Conservation (phyloP, 2,888 invertebrate species). For the Torymus texanus region DNA sequence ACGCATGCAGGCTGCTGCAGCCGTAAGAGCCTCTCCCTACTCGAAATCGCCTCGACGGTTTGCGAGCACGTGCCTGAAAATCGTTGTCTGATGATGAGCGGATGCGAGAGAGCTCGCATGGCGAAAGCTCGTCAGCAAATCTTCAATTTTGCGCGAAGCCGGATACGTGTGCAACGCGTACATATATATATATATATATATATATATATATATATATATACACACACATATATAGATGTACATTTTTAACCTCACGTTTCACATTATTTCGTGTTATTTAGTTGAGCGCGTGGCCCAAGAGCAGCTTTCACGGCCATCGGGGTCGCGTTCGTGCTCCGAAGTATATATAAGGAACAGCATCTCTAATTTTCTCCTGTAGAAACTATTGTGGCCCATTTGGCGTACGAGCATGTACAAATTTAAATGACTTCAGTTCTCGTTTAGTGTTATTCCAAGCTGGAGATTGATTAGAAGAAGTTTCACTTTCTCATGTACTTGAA, state of each 20-base stretch:
- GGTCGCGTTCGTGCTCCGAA: constrained; percentile 8
- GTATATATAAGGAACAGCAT: background rate
- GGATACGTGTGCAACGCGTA: background rate
- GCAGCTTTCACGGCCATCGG: constrained; percentile 20
- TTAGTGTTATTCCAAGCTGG: too few species aligned
- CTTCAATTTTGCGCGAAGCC: constrained; percentile 24
- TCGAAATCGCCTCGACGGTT: background rate
- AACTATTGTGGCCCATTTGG: background rate
- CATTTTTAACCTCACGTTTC: constrained; percentile 41
- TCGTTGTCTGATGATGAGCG: constrained; percentile 25
- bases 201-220: too few species aligned
- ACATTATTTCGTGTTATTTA: constrained; percentile 35
- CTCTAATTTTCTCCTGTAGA: constrained; percentile 20
- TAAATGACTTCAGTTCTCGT: background rate
- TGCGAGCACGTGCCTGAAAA: constrained; percentile 17
- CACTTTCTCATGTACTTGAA: too few species aligned
- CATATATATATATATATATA: too few species aligned
- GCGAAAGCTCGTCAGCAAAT: constrained; percentile 37
- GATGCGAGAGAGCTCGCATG: constrained; percentile 16
- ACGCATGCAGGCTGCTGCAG: background rate
- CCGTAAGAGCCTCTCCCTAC: background rate
- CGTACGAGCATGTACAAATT: background rate
- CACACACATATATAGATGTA: background rate
- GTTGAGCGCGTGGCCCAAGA: background rate
- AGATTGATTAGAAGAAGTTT: too few species aligned